Evolutionary conservation across 1,140 invertebrate genomes (phyloP).

Genomic region (Phymorhynchus buccinoides): DNA sequence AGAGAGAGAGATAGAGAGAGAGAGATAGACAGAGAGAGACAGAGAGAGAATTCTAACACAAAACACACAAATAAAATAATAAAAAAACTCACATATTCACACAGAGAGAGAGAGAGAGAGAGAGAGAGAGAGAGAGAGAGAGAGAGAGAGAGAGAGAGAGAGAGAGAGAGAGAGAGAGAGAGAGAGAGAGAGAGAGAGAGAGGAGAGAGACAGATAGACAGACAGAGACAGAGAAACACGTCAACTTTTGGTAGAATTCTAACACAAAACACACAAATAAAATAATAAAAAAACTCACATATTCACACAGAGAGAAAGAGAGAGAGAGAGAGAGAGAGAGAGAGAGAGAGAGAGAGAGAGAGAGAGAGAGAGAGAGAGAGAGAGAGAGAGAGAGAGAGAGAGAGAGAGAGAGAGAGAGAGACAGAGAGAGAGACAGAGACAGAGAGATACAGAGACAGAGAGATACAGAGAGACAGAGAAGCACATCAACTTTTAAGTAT

Average conservation of each 20-base stretch:
- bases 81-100: no score
- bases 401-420: background rate
- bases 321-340: background rate
- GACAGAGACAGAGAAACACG: background rate
- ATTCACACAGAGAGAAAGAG: constrained; percentile 1
- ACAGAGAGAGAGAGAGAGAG: no score
- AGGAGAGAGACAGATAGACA: background rate
- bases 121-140: background rate
- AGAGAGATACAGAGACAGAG: background rate
- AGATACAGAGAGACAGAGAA: background rate
- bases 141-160: background rate
- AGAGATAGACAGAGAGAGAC: background rate
- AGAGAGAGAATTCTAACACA: no score
- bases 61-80: no score
- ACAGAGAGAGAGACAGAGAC: background rate
- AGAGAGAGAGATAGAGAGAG: background rate
- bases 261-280: no score
- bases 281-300: no score
- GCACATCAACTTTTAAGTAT: no score
- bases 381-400: background rate
- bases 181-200: background rate
- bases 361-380: background rate
- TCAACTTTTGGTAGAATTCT: no score
- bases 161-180: background rate
- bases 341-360: background rate